These are phyloP conservation scores for Petrocephalus zakoni DNA, from an alignment of 2,113 vertebrate species.

Conservation along the genomic window DNA sequence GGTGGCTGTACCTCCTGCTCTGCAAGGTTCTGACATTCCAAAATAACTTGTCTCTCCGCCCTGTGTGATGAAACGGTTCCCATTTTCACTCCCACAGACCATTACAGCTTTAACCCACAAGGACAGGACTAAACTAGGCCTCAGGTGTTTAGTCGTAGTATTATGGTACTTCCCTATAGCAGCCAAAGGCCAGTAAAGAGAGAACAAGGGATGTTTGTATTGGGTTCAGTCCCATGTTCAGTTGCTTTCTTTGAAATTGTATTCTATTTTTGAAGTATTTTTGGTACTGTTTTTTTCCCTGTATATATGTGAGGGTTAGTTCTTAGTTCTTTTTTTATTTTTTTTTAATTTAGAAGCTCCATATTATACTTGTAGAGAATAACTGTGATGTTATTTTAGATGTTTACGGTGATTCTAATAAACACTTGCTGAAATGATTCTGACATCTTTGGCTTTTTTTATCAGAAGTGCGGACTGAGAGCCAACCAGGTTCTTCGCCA, in stretches of 20 bases:
- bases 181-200: conserved; percentile 1
- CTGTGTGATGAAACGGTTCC: not conserved
- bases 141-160: not conserved
- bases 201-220: conserved; percentile 4
- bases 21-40: not conserved
- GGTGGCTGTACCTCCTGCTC: not conserved
- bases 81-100: not conserved
- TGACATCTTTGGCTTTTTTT: conserved; percentile 73
- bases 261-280: conserved; percentile 43
- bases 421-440: conserved; percentile 77
- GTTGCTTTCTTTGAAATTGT: conserved; percentile 49
- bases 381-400: conserved; percentile 56
- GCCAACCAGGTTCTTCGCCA: not conserved
- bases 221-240: not conserved
- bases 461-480: conserved; percentile 37
- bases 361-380: conserved; percentile 69
- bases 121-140: not conserved
- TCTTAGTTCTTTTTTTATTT: conserved; percentile 68
- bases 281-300: conserved; percentile 18
- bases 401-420: conserved; percentile 77
- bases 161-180: not conserved
- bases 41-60: not conserved
- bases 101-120: not conserved
- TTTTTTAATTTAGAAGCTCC: conserved; percentile 72
- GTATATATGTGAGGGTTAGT: conserved; percentile 51